Base-by-base conservation (phyloP, 2,113 vertebrate species). In the Ciconia boyciana region DNA sequence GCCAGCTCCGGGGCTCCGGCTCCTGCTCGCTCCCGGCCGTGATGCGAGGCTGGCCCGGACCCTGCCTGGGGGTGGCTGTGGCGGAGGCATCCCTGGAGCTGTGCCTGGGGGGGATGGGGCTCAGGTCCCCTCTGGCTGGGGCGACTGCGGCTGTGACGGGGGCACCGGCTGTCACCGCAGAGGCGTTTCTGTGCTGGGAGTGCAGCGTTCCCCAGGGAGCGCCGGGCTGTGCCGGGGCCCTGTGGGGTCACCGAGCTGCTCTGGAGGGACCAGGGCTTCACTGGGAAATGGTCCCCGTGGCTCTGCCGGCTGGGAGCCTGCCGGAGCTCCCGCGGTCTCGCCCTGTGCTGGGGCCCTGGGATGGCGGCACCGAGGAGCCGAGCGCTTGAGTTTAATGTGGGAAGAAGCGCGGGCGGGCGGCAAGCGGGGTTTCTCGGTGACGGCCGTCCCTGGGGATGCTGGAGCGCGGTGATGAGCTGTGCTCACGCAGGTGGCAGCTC, bases 271-370 rank as follows among this genome's bases (percentile, higher is more conserved):
- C 0, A 6, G 22, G 5, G 31, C 19, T 24, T 28, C 4, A 4
- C 58, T 39, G 70, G 79, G 36, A 52, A 57, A 17, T 1, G 2
- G 36, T 51, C 68, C 19, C 41, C 3, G 5, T 0, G 11, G 66
- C 25, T n/a, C n/a, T 3, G 2, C 36, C 2, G 4, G 48, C 49
- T 7, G 11, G 34, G 70, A 87, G 44, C 26, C 49, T 20, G 8
- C 20, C 1, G 2, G 44, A 66, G 32, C 57, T 46, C 62, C 52
- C 4, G 2, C 0, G 0, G 39, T 43, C 25, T 49, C 44, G 1
- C 43, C 61, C 29, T 0, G 6, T 6, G 57, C 57, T 9, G 1
- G 22, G 41, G 29, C 62, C 36, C 26, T 5, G 0, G 60, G 48
- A 5, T 55, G 93, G 78, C 24, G 3, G 71, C 34, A 2, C 41